Conservation (phyloP, 2,797 vertebrate genomes). For the Hipposideros larvatus region DNA sequence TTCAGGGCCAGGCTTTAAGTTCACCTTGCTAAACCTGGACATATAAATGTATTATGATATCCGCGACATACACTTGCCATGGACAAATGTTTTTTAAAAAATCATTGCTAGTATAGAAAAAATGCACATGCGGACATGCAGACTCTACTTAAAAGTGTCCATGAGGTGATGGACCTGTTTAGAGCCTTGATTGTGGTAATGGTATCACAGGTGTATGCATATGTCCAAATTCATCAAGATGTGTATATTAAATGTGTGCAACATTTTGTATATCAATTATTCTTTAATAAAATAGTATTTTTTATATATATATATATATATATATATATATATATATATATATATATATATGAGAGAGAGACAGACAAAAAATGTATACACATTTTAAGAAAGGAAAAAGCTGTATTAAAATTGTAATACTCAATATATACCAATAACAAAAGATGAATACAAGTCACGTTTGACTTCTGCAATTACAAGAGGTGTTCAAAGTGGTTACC, state of each 20-base stretch:
- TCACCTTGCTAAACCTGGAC: not conserved
- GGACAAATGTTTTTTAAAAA: not conserved
- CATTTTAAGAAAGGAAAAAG: too few relatives aligned
- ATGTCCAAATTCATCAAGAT: not conserved
- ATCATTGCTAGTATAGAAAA: not conserved
- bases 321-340: not conserved
- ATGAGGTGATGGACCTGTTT: not conserved
- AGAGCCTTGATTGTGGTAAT: not conserved
- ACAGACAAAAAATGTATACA: too few relatives aligned
- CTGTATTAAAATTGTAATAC: too few relatives aligned
- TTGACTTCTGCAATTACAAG: too few relatives aligned
- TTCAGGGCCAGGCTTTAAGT: not conserved
- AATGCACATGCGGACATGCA: not conserved
- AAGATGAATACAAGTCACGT: too few relatives aligned
- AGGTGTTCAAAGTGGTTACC: too few relatives aligned
- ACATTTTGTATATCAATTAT: not conserved
- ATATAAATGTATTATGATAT: not conserved
- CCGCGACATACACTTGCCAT: not conserved
- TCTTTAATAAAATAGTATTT: not conserved
- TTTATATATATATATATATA: not conserved
- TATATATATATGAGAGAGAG: not conserved
- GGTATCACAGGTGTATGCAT: not conserved
- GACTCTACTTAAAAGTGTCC: not conserved
- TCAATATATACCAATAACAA: too few relatives aligned
- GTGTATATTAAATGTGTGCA: not conserved